Conservation (phyloP, 2,797 vertebrate genomes). For the Pipistrellus nathusii region DNA sequence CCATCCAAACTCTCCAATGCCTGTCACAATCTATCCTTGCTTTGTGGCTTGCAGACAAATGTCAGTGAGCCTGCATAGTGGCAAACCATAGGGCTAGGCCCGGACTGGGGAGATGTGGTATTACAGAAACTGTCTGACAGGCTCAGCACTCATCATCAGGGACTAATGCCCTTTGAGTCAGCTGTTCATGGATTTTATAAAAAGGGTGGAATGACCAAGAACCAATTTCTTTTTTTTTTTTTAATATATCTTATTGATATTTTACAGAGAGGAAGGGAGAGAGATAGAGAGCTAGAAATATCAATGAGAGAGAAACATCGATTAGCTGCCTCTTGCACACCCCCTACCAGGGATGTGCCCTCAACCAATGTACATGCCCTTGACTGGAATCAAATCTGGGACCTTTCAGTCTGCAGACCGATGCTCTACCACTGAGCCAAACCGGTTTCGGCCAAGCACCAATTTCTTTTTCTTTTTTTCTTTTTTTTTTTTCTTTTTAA, state of each 20-base stretch:
- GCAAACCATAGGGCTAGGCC: not conserved
- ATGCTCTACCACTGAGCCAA: no score
- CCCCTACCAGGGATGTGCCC: no score
- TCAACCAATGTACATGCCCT: no score
- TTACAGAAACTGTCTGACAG: constrained; percentile 25
- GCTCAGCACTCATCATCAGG: not conserved
- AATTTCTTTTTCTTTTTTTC: no score
- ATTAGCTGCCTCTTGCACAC: no score
- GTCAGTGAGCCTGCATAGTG: not conserved
- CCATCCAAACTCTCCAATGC: not conserved
- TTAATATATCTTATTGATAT: no score
- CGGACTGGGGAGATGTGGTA: not conserved
- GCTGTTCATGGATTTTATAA: not conserved
- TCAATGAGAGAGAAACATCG: no score
- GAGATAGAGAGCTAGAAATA: no score
- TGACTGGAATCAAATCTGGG: no score
- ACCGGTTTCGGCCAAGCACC: not conserved
- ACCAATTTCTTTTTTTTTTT: not conserved
- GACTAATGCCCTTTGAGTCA: not conserved
- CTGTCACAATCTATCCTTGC: not conserved
- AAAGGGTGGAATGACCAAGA: not conserved
- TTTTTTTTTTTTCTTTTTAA: no score
- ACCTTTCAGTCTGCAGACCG: no score
- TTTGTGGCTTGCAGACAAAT: not conserved
- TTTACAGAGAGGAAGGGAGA: no score